These are phyloP conservation scores for Brachypteracias leptosomus DNA, from an alignment of 2,113 vertebrate species.

Conservation along the genomic window DNA sequence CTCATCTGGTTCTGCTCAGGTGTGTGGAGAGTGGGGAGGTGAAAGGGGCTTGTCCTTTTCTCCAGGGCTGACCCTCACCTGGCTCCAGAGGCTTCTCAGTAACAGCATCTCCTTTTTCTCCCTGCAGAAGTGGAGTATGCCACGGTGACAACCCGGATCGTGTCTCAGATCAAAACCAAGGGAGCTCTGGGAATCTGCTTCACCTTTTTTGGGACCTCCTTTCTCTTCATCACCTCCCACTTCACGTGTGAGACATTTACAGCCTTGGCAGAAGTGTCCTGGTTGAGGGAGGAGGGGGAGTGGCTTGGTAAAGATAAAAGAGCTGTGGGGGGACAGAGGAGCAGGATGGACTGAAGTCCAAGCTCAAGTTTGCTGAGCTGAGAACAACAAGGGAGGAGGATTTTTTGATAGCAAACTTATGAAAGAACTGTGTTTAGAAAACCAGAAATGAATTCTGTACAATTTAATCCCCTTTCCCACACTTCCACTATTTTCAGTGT, in stretches of 20 bases:
- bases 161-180: slow-evolving; percentile 99
- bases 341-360: neutral
- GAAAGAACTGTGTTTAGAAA: neutral
- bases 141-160: slow-evolving; percentile 93
- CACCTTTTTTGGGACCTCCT: slow-evolving; percentile 96
- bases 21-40: slow-evolving; percentile 28
- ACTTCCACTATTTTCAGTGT: neutral
- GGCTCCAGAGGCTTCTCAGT: neutral
- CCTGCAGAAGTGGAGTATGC: slow-evolving; percentile 88
- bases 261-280: neutral
- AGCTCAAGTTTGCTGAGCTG: neutral
- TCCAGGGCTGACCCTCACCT: neutral
- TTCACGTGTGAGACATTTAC: slow-evolving; percentile 89
- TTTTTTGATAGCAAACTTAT: neutral
- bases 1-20: slow-evolving; percentile 99
- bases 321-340: neutral
- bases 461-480: neutral
- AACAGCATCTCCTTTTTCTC: neutral
- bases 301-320: neutral
- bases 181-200: slow-evolving; percentile 90
- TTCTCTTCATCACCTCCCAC: slow-evolving; percentile 98
- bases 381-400: neutral
- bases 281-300: neutral
- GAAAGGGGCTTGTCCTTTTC: neutral
- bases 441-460: neutral